Evolutionary conservation across 2,797 vertebrate genomes (phyloP).

Genomic region (Epinephelus awoara): DNA sequence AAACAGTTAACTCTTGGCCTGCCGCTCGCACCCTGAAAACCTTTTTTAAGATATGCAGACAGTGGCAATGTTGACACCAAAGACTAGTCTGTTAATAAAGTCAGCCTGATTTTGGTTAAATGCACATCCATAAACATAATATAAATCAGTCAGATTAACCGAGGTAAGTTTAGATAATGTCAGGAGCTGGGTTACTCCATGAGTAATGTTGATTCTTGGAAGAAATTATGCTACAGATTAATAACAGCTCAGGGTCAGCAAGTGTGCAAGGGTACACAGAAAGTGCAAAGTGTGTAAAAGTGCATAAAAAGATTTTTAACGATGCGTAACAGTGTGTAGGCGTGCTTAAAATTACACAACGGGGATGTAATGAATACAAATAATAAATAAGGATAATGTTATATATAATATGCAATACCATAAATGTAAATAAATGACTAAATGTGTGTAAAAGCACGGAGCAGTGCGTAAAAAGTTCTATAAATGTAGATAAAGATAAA

Average conservation of each 20-base stretch:
- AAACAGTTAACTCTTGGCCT: conserved; percentile 76
- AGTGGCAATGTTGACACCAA: neutral
- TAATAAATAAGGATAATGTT: neutral
- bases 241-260: neutral
- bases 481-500: neutral
- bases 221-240: neutral
- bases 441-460: neutral
- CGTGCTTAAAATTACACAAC: too few relatives aligned
- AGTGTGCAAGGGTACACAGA: neutral
- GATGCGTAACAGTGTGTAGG: neutral
- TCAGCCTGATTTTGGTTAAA: neutral
- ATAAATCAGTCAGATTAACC: neutral
- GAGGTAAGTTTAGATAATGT: neutral
- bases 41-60: conserved; percentile 33
- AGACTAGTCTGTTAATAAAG: neutral
- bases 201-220: neutral
- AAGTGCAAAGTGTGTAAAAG: neutral
- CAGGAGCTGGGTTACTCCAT: neutral
- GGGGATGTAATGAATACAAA: too few relatives aligned
- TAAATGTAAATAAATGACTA: neutral
- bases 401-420: neutral
- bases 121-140: neutral
- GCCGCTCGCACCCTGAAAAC: conserved; percentile 43
- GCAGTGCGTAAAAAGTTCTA: neutral
- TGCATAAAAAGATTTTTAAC: neutral